phyloP scores from a whole-genome alignment of 2,113 vertebrate genomes.

The Limanda limanda region DNA sequence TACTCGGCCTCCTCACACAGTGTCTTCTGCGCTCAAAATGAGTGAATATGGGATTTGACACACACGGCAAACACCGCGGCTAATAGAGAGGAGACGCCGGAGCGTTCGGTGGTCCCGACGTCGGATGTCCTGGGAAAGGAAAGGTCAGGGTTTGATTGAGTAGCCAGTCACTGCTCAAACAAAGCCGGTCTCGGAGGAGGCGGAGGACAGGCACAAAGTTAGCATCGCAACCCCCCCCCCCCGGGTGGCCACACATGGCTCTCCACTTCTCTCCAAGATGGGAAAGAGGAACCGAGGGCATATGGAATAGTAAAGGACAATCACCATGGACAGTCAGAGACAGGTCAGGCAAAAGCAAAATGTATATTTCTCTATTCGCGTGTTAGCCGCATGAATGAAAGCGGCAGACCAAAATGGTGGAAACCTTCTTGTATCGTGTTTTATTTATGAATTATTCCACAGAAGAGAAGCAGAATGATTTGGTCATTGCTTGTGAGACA shows the following conservation, averaged over 20 bases:
- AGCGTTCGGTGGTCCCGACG: constrained; percentile 32
- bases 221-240: constrained; percentile 30
- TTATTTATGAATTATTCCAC: too few species aligned
- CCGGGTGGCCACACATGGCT: constrained; percentile 31
- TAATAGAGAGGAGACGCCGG: constrained; percentile 37
- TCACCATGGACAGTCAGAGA: constrained; percentile 28
- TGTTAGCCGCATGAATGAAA: too few species aligned
- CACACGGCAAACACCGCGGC: constrained; percentile 42
- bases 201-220: constrained; percentile 59
- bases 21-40: constrained; percentile 24
- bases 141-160: constrained; percentile 74
- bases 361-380: too few species aligned
- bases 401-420: too few species aligned
- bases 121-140: constrained; percentile 51
- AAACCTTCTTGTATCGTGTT: too few species aligned
- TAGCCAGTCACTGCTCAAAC: constrained; percentile 57
- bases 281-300: constrained; percentile 26
- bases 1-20: constrained; percentile 20
- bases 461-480: too few species aligned
- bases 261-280: constrained; percentile 45
- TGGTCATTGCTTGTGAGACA: too few species aligned
- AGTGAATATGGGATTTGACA: constrained; percentile 32
- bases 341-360: constrained; percentile 27
- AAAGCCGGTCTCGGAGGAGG: constrained; percentile 61
- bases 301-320: constrained; percentile 44